Conservation (phyloP, 2,113 vertebrate species). For the Ctenomys sociabilis region DNA sequence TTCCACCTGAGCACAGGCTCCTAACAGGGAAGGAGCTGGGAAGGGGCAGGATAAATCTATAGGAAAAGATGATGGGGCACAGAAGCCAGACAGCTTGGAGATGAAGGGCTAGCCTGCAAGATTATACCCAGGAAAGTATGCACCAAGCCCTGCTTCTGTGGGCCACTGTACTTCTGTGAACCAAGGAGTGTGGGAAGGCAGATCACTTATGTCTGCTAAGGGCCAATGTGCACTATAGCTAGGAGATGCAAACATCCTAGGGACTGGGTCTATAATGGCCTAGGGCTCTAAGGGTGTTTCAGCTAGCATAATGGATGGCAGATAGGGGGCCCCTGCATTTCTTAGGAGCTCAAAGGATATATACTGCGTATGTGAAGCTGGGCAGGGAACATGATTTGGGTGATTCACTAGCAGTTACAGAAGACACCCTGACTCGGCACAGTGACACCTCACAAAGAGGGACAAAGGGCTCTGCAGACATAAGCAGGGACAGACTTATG, state of each 20-base stretch:
- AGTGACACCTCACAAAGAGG: neutral
- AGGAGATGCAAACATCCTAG: neutral
- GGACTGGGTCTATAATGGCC: accelerated
- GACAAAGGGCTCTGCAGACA: neutral
- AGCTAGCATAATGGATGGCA: neutral
- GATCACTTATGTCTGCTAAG: neutral
- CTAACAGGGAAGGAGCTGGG: neutral
- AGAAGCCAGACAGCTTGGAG: neutral
- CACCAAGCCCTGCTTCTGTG: neutral
- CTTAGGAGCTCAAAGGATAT: neutral
- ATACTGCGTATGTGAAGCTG: accelerated
- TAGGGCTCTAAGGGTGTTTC: neutral
- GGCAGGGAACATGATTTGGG: neutral
- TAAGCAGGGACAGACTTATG: neutral
- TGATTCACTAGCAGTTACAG: neutral
- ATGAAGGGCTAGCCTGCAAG: neutral
- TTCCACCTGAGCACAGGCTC: neutral
- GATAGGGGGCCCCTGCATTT: accelerated
- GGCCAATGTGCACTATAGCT: neutral
- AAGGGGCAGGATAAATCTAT: neutral
- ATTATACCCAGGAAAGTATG: accelerated
- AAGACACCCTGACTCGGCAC: neutral
- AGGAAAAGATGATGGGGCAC: neutral
- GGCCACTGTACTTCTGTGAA: neutral
- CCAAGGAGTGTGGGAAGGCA: neutral